Conservation (phyloP, 2,113 vertebrate species). For the Notothenia coriiceps region DNA sequence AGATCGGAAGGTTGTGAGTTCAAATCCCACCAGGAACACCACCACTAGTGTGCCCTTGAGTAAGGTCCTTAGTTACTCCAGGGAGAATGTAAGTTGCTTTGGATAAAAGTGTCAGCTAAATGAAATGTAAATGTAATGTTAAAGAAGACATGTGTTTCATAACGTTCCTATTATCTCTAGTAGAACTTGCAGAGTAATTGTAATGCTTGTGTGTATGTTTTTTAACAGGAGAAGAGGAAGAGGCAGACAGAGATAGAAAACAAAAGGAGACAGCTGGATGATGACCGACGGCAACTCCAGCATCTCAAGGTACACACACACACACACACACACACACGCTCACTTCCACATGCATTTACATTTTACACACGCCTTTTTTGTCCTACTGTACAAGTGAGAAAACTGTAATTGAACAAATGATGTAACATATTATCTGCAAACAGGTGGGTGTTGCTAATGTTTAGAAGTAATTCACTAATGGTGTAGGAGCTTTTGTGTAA, state of each 20-base stretch:
- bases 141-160: not conserved
- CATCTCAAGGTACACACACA: constrained; percentile 91
- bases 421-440: not conserved
- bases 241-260: constrained; percentile 93
- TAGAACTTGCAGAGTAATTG: not conserved
- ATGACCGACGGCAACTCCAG: constrained; percentile 93
- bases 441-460: not conserved
- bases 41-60: too few relatives aligned
- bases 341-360: constrained; percentile 2
- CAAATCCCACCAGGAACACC: too few relatives aligned
- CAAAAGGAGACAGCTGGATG: constrained; percentile 93
- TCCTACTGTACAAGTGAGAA: not conserved
- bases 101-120: too few relatives aligned
- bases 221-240: constrained; percentile 91
- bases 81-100: too few relatives aligned
- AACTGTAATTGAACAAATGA: not conserved
- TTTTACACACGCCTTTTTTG: not conserved
- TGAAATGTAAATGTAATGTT: too few relatives aligned
- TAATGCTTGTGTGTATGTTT: not conserved
- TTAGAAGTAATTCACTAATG: not conserved
- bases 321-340: not conserved
- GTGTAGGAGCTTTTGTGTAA: too few relatives aligned
- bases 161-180: not conserved
- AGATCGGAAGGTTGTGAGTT: too few relatives aligned
- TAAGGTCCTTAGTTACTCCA: too few relatives aligned